Conservation (phyloP, 2,888 invertebrate species). For the Orchesella flavescens region DNA sequence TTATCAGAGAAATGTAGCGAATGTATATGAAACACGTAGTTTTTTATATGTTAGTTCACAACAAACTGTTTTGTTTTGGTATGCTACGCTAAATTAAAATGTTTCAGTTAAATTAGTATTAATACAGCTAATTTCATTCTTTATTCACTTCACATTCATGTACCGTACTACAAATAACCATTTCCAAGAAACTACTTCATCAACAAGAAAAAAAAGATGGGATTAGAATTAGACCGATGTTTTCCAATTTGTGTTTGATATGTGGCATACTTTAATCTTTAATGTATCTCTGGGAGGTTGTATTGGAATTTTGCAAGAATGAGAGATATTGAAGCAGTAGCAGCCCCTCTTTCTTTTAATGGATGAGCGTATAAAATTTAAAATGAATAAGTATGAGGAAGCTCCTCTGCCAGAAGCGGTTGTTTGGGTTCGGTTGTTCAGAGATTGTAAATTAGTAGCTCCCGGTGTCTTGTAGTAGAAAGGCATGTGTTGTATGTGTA, state of each 20-base stretch:
- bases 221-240: too few relatives aligned
- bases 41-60: not conserved
- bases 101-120: conserved; percentile 47
- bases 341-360: not conserved
- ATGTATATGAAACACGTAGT: not conserved
- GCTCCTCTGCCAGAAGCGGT: conserved; percentile 4
- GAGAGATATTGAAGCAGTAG: not conserved
- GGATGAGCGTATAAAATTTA: conserved; percentile 43
- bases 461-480: too few relatives aligned
- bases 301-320: not conserved
- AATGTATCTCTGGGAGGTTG: not conserved
- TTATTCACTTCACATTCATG: conserved; percentile 19
- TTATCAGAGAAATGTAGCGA: too few relatives aligned
- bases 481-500: too few relatives aligned
- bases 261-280: not conserved
- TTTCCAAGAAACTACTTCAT: conserved; percentile 22
- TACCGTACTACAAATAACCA: conserved; percentile 2
- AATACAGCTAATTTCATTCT: conserved; percentile 53
- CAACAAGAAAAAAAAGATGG: not conserved
- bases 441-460: too few relatives aligned
- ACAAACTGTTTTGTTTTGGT: conserved; percentile 32
- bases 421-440: not conserved
- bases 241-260: not conserved
- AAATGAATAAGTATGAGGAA: conserved; percentile 48
- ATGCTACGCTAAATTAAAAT: conserved; percentile 57